These are phyloP conservation scores for Steatornis caripensis DNA, from an alignment of 2,113 vertebrate genomes.

Conservation along the genomic window DNA sequence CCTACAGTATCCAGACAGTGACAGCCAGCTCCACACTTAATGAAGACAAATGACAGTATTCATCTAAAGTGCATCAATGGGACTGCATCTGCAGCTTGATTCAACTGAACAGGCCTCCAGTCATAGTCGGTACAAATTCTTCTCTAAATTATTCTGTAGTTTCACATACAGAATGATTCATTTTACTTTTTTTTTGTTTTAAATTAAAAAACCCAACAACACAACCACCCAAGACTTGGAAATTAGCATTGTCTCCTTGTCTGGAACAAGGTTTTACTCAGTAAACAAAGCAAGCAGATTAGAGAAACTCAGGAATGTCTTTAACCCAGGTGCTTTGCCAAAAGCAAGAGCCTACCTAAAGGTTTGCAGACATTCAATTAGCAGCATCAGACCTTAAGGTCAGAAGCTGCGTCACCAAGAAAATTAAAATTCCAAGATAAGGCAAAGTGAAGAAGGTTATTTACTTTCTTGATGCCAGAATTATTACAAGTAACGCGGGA, in stretches of 20 bases:
- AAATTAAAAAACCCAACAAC: not conserved
- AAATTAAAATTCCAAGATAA: not conserved
- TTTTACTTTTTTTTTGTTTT: not conserved
- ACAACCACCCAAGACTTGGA: not conserved
- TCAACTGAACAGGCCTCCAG: not conserved
- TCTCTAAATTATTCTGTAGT: not conserved
- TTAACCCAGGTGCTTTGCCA: not conserved
- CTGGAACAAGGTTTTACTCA: not conserved
- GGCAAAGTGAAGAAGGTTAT: not conserved
- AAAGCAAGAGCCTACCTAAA: not conserved
- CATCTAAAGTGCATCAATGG: too few species aligned
- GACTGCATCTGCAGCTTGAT: not conserved
- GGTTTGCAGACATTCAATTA: not conserved
- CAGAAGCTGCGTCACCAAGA: not conserved
- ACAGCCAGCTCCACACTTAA: not conserved
- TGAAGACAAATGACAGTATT: not conserved
- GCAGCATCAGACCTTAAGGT: not conserved
- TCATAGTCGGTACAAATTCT: not conserved
- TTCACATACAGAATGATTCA: not conserved
- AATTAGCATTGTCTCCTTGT: not conserved
- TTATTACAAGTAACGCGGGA: not conserved
- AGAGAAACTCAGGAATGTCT: not conserved
- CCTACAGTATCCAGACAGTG: not conserved
- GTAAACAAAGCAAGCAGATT: not conserved
- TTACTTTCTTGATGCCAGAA: not conserved